Evolutionary conservation across 2,113 vertebrate genomes (phyloP).

Genomic region (Myotis davidii): DNA sequence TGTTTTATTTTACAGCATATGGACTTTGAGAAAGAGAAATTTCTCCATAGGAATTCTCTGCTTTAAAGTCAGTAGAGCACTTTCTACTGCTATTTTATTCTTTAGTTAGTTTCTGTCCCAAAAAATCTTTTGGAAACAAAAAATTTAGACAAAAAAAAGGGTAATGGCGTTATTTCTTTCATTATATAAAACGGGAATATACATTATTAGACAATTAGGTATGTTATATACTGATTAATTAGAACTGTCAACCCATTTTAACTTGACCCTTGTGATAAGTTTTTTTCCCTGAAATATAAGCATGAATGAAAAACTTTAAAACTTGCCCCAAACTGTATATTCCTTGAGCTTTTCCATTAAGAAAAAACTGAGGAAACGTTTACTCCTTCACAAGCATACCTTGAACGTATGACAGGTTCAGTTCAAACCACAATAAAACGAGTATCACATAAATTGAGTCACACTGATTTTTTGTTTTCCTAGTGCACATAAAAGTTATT

Average conservation of each 20-base stretch:
- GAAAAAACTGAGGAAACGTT: background rate
- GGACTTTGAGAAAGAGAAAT: background rate
- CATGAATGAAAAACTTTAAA: background rate
- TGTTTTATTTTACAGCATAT: background rate
- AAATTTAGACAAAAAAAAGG: background rate
- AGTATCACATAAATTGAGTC: background rate
- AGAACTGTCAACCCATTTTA: background rate
- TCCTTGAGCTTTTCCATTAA: constrained; percentile 15
- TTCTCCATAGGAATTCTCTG: background rate
- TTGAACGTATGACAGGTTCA: background rate
- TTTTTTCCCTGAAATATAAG: background rate
- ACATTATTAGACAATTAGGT: background rate
- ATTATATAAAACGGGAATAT: background rate
- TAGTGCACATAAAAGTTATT: background rate
- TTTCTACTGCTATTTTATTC: background rate
- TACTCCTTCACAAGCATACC: background rate
- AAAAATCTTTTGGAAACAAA: background rate
- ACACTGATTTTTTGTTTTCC: background rate
- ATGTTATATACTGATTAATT: background rate
- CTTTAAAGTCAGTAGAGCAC: background rate
- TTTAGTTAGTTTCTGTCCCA: background rate
- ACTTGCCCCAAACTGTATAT: background rate
- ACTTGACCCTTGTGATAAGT: background rate
- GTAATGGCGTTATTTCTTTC: background rate
- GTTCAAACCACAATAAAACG: background rate